phyloP scores from a whole-genome alignment of 2,888 invertebrate genomes.

The Ochropleura plecta region DNA sequence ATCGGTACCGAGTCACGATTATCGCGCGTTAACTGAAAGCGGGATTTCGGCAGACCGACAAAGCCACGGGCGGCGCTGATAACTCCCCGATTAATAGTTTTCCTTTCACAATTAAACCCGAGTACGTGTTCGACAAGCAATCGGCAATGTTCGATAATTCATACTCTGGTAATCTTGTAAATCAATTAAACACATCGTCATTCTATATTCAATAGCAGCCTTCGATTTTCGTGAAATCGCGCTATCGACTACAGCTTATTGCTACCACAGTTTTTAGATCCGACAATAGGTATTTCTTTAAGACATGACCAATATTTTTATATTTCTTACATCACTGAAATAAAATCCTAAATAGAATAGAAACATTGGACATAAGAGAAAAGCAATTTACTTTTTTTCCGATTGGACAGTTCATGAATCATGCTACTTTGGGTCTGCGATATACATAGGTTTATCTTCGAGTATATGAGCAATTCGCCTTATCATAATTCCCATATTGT shows the following conservation, averaged over 20 bases:
- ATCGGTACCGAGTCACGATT: constrained; percentile 81
- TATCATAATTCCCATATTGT: constrained; percentile 73
- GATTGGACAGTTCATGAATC: constrained; percentile 58
- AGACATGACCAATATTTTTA: neutral
- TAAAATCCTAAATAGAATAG: neutral
- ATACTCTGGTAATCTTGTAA: constrained; percentile 78
- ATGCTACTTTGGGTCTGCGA: constrained; percentile 40
- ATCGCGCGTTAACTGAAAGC: constrained; percentile 85
- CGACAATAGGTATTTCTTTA: neutral
- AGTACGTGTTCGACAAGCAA: constrained; percentile 83
- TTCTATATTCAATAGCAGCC: constrained; percentile 3
- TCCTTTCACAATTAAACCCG: constrained; percentile 79
- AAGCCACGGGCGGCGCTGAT: constrained; percentile 81
- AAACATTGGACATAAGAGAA: neutral
- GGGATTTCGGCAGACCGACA: constrained; percentile 89
- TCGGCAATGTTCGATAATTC: constrained; percentile 75
- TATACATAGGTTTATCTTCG: constrained; percentile 61
- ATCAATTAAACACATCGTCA: constrained; percentile 38
- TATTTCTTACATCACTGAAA: neutral
- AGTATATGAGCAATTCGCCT: constrained; percentile 65
- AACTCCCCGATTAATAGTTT: constrained; percentile 87
- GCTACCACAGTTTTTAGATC: neutral
- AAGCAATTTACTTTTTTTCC: constrained; percentile 56
- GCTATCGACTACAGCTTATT: neutral
- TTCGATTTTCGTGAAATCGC: neutral